Evolutionary conservation across 2,113 vertebrate species (phyloP).

Genomic region (Rhinoptilus africanus): DNA sequence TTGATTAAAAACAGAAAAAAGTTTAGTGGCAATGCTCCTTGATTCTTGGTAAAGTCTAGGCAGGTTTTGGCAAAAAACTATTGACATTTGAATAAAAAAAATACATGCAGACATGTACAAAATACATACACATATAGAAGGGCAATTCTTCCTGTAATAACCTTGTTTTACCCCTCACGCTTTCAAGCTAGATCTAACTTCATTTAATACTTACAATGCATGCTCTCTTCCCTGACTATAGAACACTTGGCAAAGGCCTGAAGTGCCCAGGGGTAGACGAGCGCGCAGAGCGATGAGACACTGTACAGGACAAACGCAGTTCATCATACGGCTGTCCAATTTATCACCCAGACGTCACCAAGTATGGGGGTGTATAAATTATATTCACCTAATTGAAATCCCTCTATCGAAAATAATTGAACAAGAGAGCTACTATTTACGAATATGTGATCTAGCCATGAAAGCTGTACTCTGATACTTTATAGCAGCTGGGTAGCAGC

Average conservation of each 20-base stretch:
- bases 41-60: background rate
- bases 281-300: background rate
- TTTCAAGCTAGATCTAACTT: background rate
- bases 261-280: background rate
- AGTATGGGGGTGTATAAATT: background rate
- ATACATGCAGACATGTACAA: background rate
- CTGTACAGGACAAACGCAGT: background rate
- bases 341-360: background rate
- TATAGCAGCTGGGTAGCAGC: background rate
- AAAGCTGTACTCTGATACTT: background rate
- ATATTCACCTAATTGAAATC: background rate
- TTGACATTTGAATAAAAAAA: background rate
- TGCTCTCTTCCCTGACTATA: background rate
- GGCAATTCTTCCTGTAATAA: background rate
- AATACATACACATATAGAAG: background rate
- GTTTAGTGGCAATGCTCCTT: background rate
- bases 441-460: background rate
- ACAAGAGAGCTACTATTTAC: background rate
- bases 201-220: rapidly evolving
- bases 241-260: background rate
- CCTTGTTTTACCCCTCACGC: background rate
- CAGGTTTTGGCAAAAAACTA: background rate
- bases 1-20: background rate
- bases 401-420: background rate
- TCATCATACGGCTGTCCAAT: background rate